Base-by-base conservation (phyloP, 2,888 invertebrate species). In the Brenthis ino region DNA sequence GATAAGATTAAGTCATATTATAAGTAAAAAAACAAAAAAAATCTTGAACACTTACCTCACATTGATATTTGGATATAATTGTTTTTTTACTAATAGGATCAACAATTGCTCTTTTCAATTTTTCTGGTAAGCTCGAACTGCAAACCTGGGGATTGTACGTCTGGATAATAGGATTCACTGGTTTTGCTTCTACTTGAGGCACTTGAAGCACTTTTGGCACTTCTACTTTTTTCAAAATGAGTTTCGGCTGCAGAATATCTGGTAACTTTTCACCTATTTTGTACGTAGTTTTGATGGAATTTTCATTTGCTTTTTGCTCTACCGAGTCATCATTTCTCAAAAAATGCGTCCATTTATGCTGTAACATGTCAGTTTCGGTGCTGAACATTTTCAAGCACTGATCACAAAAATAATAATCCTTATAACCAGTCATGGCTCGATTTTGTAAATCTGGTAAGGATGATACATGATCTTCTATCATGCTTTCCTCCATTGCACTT, bases 261-360 rank as follows among this genome's bases (percentile, higher is more conserved):
- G 90, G 91, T 61, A 91, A 69, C 12, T 80, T 72, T 5, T 88
- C 86, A 47, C 77, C 75, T 0, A 80, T 48, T 14, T 81, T 85
- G 57, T 79, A 89, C 0, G 74, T 81, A 12, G 53, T 82, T 69
- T 69, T 71, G 0, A 55, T 16, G 5, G n/a, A 12, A 54, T 63
- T 16, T 13, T 60, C 16, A 33, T 66, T 13, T 48, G 16, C 55
- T 58, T 48, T n/a, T n/a, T 37, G 8, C 54, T 64, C 50, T 70
- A 84, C 81, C 57, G 83, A 84, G n/a, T 86, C 84, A 37, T 77
- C 78, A 0, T 80, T 83, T 51, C 83, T 86, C 1, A 89, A 71
- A 71, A 85, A 89, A 73, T 91, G 91, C 0, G 85, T 81, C 91
- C 89, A 91, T 69, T 91, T 91, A 68, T 92, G 92, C 16, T 88